Percentiles rank a stretch among this genome's conserved stretches.
phyloP scores from a whole-genome alignment of 2,113 vertebrate genomes.

The Forbesichthys papilliferus region DNA sequence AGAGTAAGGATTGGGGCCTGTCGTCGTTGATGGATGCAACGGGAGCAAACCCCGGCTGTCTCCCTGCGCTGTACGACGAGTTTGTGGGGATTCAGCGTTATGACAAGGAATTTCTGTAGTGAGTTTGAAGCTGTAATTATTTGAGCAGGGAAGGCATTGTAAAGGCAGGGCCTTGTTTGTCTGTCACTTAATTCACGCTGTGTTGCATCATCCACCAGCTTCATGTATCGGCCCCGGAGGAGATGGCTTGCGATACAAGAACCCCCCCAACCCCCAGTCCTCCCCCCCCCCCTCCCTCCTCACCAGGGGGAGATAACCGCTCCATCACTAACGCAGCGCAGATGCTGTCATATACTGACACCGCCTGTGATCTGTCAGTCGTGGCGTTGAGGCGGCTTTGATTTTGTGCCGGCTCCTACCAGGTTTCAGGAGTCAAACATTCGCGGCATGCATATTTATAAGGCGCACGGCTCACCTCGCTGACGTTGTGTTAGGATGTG shows the following conservation, averaged over 20 bases:
- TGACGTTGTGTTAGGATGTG: conserved; percentile 33
- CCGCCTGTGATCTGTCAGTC: conserved; percentile 54
- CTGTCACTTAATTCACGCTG: conserved; percentile 39
- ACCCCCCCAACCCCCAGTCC: too few relatives aligned
- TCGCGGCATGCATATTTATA: conserved; percentile 56
- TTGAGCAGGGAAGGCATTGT: conserved; percentile 19
- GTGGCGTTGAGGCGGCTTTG: conserved; percentile 47
- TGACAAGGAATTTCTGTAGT: not conserved
- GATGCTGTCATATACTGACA: conserved; percentile 43
- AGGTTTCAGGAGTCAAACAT: conserved; percentile 41
- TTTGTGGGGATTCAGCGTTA: conserved; percentile 20
- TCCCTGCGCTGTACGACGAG: conserved; percentile 16
- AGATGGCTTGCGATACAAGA: conserved; percentile 33
- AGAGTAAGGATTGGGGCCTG: not conserved
- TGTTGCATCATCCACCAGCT: conserved; percentile 48
- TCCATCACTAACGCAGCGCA: conserved; percentile 39
- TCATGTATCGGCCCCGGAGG: conserved; percentile 32
- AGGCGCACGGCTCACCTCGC: conserved; percentile 6
- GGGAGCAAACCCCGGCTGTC: conserved; percentile 4
- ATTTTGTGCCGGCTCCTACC: conserved; percentile 46
- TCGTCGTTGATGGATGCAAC: conserved; percentile 3
- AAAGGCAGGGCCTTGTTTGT: conserved; percentile 15
- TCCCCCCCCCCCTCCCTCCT: not conserved
- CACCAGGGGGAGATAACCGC: conserved; percentile 47
- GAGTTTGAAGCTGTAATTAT: not conserved